Base-by-base conservation (phyloP, 64 coral and sea anemone genomes). In the Hydrozoanthus tunicans region DNA sequence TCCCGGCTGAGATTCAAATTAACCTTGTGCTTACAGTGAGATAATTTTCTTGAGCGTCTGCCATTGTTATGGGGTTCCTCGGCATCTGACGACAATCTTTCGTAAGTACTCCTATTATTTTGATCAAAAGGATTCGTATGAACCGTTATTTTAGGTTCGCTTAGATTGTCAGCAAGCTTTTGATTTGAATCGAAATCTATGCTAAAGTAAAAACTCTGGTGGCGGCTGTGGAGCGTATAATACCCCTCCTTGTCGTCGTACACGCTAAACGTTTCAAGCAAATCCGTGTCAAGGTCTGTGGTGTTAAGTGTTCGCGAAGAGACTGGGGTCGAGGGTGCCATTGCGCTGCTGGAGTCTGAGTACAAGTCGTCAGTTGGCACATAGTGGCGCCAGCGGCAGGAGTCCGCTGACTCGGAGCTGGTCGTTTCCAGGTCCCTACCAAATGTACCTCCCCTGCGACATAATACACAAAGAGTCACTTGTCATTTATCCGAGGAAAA, bases 251-350 rank as follows among this genome's bases (percentile, higher is more conserved):
- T 86, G 53, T 86, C 83, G 6, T 86, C 83, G 12, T 71, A 86
- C 67, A 86, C 26, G 67, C 67, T 86, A 67, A 70, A 86, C 12
- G 83, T 86, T 25, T 86, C 83, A 20, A 86, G 53, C 20, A 86
- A 58, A 27, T 86, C 83, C 5, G 83, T 86, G 53, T 86, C 83
- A 24, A 86, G 54, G 83, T 86, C 65, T 5, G 83, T 86, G 1
- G 83, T 72, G 67, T 72, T 26, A 3, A 67, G 71, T 14, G 53
- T 53, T 5, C 65, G 83, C 23, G 65, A 58, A 56, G 83, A 86
- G 83, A 73, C 66, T 86, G 83, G 83, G 11, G 83, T 86, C 13
- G 83, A 73, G 27, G 83, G 83, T 13, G 83, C 83, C 83, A 86
- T 73, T 17, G 67, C 68, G 65, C 53, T 71, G 65, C 83, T 86